A percentile compares a stretch with the other conserved stretches of the same genome.
Conservation (phyloP, 2,113 vertebrate species). For the Symphodus melops region DNA sequence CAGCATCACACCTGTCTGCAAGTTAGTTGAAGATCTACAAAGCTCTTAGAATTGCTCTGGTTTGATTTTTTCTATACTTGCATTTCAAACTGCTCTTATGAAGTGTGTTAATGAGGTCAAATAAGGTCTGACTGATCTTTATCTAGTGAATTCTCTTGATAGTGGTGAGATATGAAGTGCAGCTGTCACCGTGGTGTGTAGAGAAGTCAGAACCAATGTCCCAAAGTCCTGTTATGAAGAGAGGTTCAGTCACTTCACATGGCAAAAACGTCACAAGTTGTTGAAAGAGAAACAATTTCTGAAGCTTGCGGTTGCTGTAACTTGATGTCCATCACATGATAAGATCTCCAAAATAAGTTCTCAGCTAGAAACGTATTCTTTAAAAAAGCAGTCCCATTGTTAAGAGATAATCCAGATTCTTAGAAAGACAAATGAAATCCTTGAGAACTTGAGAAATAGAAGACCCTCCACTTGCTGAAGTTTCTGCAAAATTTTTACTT, state of each 20-base stretch:
- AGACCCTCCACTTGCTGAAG: constrained; percentile 37
- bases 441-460: constrained; percentile 6
- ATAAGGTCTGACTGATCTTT: constrained; percentile 28
- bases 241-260: constrained; percentile 16
- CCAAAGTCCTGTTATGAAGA: constrained; percentile 11
- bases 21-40: constrained; percentile 34
- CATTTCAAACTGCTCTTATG: neutral
- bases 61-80: neutral
- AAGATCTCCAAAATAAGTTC: neutral
- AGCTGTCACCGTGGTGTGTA: constrained; percentile 11
- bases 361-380: neutral
- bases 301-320: constrained; percentile 4
- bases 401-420: constrained; percentile 13
- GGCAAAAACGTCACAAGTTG: constrained; percentile 20
- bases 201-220: neutral
- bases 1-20: constrained; percentile 66
- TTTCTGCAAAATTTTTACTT: constrained; percentile 60
- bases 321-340: neutral
- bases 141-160: constrained; percentile 24
- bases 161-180: neutral
- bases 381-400: constrained; percentile 4
- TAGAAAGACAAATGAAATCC: constrained; percentile 1
- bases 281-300: neutral
- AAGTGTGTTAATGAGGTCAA: constrained; percentile 18
- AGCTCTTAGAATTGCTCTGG: neutral